Conservation (phyloP, 92 coral and sea anemone species). For the Blastomussa wellsi region DNA sequence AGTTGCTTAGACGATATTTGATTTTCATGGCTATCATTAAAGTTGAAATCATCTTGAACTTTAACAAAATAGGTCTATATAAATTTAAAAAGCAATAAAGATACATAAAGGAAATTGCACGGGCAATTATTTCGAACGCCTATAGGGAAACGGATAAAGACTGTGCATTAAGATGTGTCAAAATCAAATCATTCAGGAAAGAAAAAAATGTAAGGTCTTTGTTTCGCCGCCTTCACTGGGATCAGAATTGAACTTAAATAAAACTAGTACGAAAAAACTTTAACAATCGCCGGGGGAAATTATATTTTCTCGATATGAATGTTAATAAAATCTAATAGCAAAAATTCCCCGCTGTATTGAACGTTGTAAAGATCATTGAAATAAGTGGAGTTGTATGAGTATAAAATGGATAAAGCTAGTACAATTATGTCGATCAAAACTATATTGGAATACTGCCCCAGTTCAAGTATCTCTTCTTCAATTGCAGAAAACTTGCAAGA, state of each 20-base stretch:
- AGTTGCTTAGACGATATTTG: not conserved
- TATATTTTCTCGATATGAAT: not conserved
- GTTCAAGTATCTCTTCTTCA: not conserved
- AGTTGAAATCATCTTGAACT: not conserved
- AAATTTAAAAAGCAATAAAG: not conserved
- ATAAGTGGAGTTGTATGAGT: not conserved
- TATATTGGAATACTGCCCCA: too few species aligned
- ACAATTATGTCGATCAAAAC: not conserved
- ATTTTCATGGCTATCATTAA: not conserved
- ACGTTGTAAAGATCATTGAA: not conserved
- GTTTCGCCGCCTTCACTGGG: too few species aligned
- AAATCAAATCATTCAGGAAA: too few species aligned
- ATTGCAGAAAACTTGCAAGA: not conserved
- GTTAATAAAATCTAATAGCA: too few species aligned
- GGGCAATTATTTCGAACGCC: not conserved
- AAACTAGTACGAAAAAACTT: not conserved
- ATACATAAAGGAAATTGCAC: not conserved
- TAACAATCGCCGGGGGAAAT: not conserved
- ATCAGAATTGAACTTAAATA: too few species aligned
- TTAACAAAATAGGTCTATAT: not conserved
- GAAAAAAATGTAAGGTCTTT: too few species aligned
- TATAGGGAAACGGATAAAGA: too few species aligned
- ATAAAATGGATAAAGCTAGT: not conserved
- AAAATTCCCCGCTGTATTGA: not conserved
- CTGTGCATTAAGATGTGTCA: too few species aligned